A percentile compares a stretch with the other conserved stretches of the same genome.
Conservation (phyloP, 2,797 vertebrate genomes). For the Rhinoraja longicauda region DNA sequence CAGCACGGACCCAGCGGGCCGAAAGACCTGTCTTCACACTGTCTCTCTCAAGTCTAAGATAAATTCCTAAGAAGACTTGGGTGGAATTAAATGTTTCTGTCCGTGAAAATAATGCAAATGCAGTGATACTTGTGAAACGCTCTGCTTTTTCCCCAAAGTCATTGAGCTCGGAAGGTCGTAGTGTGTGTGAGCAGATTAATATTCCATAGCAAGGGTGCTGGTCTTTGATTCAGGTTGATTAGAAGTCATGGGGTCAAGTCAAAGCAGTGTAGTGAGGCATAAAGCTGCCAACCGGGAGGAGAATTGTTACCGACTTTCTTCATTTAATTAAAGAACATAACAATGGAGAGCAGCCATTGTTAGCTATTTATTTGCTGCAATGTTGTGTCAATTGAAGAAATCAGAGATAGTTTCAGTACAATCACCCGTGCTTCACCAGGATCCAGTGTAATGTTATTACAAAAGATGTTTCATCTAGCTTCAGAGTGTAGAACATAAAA, state of each 20-base stretch:
- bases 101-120: background rate
- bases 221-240: background rate
- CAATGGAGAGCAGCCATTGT: background rate
- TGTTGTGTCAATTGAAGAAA: background rate
- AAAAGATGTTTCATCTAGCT: background rate
- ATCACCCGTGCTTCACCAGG: background rate
- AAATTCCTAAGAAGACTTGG: background rate
- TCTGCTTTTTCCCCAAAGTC: too few relatives aligned
- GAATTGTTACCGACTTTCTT: slow-evolving; percentile 2
- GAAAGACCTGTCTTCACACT: too few relatives aligned
- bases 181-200: background rate
- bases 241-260: background rate
- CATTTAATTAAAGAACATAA: background rate
- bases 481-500: background rate
- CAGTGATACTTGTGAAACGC: background rate
- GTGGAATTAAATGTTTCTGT: background rate
- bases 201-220: background rate
- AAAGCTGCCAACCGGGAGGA: background rate
- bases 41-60: too few relatives aligned
- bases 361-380: background rate
- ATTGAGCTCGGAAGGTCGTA: background rate
- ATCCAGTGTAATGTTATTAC: background rate
- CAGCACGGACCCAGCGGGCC: too few relatives aligned
- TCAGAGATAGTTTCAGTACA: background rate
- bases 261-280: background rate